These are phyloP conservation scores for Argyra leucocephala DNA, from an alignment of 2,888 invertebrate genomes.

Conservation along the genomic window DNA sequence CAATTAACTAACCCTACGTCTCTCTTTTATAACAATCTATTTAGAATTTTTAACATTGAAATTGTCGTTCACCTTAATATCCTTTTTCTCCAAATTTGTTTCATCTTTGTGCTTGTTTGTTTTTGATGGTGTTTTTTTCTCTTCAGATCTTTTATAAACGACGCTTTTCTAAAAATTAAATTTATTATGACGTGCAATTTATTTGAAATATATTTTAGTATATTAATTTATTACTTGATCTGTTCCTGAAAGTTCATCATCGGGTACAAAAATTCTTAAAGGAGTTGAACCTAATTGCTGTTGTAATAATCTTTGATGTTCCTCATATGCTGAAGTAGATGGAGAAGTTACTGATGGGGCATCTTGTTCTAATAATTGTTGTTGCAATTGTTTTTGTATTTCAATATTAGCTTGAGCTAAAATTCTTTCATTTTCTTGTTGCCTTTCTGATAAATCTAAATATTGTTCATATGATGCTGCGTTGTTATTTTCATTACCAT, in stretches of 20 bases:
- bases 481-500: slow-evolving; percentile 33
- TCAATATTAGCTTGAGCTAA: slow-evolving; percentile 31
- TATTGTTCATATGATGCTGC: slow-evolving; percentile 35
- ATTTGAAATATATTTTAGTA: background rate
- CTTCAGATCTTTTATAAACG: slow-evolving; percentile 30
- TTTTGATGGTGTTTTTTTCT: slow-evolving; percentile 28
- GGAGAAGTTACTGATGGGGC: background rate
- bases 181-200: background rate
- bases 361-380: slow-evolving; percentile 19
- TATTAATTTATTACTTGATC: slow-evolving; percentile 19
- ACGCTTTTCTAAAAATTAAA: slow-evolving; percentile 29
- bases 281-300: slow-evolving; percentile 40
- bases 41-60: slow-evolving; percentile 9
- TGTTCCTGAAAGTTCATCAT: slow-evolving; percentile 34
- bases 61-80: slow-evolving; percentile 12
- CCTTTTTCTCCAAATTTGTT: slow-evolving; percentile 24
- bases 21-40: slow-evolving; percentile 12
- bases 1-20: slow-evolving; percentile 17
- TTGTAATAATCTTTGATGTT: slow-evolving; percentile 36
- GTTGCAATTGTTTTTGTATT: slow-evolving; percentile 29
- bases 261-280: slow-evolving; percentile 46
- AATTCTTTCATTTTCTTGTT: slow-evolving; percentile 32
- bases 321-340: slow-evolving; percentile 31
- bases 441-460: slow-evolving; percentile 32
- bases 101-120: slow-evolving; percentile 14